Conservation (phyloP, 2,113 vertebrate species). For the Seriola aureovittata region DNA sequence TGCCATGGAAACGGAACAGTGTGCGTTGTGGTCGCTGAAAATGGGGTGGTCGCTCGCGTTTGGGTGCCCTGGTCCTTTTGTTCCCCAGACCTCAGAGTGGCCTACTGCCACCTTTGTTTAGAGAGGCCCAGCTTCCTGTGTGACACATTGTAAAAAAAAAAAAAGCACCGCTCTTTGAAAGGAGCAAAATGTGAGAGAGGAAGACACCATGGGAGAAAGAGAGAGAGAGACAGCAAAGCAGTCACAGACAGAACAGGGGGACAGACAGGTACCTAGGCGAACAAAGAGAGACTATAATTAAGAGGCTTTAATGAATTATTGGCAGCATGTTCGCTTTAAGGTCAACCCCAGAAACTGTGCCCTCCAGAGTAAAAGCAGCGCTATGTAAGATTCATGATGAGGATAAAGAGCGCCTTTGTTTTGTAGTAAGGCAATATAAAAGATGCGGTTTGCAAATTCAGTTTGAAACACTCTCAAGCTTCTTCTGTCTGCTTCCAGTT, state of each 20-base stretch:
- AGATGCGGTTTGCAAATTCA: conserved; percentile 33
- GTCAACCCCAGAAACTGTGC: background rate
- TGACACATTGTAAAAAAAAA: conserved; percentile 59
- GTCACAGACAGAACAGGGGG: background rate
- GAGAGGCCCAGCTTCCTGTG: conserved; percentile 64
- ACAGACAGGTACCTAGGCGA: conserved; percentile 17
- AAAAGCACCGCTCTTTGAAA: conserved; percentile 41
- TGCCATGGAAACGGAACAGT: background rate
- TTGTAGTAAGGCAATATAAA: background rate
- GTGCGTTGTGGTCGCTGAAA: conserved; percentile 32
- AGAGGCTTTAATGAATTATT: conserved; percentile 27
- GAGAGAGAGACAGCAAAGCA: conserved; percentile 22
- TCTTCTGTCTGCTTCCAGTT: conserved; percentile 1
- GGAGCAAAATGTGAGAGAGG: conserved; percentile 18
- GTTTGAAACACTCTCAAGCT: background rate
- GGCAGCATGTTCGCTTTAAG: background rate
- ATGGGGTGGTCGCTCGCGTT: conserved; percentile 32
- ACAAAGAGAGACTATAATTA: conserved; percentile 1
- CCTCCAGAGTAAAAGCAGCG: conserved; percentile 7
- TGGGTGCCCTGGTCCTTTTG: conserved; percentile 63
- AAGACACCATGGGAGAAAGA: conserved; percentile 19
- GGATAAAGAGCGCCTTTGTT: conserved; percentile 24
- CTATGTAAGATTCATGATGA: conserved; percentile 3
- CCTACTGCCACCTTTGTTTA: conserved; percentile 63
- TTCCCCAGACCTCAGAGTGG: conserved; percentile 49